phyloP scores from a whole-genome alignment of 2,113 vertebrate genomes.

The Pteropus alecto region DNA sequence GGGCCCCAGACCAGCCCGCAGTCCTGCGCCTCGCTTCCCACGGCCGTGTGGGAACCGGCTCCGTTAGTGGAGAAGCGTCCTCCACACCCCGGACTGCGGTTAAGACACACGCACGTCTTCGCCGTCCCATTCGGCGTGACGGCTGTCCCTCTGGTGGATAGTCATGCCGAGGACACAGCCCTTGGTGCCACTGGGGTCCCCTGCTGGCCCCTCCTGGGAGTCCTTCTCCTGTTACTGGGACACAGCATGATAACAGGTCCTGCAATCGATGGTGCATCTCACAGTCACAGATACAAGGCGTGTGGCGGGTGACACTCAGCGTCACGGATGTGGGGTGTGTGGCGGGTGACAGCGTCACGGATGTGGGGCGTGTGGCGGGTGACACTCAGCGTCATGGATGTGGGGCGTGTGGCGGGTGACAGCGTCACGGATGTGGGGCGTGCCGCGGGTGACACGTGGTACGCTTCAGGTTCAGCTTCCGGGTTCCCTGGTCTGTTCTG shows the following conservation, averaged over 20 bases:
- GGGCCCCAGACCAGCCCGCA: neutral
- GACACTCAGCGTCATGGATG: too few species aligned
- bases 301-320: too few species aligned
- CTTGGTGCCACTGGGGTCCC: neutral
- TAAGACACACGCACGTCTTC: neutral
- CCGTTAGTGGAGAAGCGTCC: neutral
- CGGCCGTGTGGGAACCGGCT: neutral
- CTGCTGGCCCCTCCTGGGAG: too few species aligned
- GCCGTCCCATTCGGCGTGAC: rapidly evolving
- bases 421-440: too few species aligned
- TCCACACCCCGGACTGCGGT: neutral
- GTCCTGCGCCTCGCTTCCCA: neutral
- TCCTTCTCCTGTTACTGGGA: neutral
- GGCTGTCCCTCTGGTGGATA: neutral
- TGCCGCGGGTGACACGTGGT: neutral
- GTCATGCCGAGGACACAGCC: neutral
- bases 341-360: too few species aligned
- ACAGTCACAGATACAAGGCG: too few species aligned
- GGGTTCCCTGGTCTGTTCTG: neutral
- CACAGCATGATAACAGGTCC: neutral
- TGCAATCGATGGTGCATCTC: neutral
- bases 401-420: too few species aligned
- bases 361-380: too few species aligned
- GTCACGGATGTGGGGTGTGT: too few species aligned
- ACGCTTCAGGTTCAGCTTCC: neutral